A percentile compares a stretch with the other conserved stretches of the same genome.
These are phyloP conservation scores for Lamprologus lemairii DNA, from an alignment of 2,113 vertebrate genomes.

Conservation along the genomic window DNA sequence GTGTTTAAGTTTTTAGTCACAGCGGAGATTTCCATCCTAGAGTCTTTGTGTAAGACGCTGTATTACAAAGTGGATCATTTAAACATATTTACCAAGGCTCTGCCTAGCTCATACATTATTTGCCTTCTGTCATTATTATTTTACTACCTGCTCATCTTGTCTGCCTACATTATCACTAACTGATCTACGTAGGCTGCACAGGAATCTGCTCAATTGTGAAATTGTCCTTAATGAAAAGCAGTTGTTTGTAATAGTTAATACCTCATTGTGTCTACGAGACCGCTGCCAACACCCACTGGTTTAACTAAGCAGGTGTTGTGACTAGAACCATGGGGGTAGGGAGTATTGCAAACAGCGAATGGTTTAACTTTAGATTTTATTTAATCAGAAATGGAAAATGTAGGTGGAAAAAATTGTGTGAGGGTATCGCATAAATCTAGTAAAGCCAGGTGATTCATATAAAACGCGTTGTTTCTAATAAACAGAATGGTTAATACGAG, in stretches of 20 bases:
- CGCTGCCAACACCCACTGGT: constrained; percentile 34
- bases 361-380: background rate
- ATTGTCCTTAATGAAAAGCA: constrained; percentile 10
- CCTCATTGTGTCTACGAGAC: background rate
- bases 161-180: background rate
- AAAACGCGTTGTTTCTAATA: background rate
- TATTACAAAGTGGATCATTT: background rate
- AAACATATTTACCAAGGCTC: background rate
- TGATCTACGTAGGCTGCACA: background rate
- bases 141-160: background rate
- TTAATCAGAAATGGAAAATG: background rate
- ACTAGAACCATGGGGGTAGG: background rate
- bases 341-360: background rate
- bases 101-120: background rate
- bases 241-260: constrained; percentile 13
- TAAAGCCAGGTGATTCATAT: background rate
- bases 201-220: background rate
- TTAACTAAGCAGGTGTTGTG: constrained; percentile 21
- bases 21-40: background rate
- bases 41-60: background rate
- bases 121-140: background rate
- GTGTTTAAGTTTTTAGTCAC: background rate
- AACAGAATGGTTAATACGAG: background rate
- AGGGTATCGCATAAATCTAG: background rate
- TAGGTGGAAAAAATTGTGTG: background rate